Conservation (phyloP, 2,888 invertebrate genomes). For the Aphidius colemani region DNA sequence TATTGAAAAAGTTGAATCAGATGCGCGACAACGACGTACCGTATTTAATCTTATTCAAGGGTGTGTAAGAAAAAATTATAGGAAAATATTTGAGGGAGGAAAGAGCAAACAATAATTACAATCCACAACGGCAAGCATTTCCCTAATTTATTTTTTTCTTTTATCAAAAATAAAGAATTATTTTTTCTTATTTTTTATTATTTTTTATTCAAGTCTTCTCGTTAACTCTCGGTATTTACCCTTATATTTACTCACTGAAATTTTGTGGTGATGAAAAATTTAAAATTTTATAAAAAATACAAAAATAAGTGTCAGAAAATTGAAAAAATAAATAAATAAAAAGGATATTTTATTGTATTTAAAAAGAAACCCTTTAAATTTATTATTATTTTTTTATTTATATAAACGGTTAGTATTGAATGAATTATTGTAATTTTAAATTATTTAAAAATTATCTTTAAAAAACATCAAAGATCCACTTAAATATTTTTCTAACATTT, state of each 20-base stretch:
- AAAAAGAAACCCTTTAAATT: constrained; percentile 44
- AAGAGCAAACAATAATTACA: constrained; percentile 44
- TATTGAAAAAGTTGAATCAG: background rate
- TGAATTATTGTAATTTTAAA: constrained; percentile 3
- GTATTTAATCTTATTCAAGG: constrained; percentile 17
- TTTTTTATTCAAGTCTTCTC: constrained; percentile 16
- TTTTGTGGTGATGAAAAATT: constrained; percentile 5
- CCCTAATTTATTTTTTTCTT: constrained; percentile 39
- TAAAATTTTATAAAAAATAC: background rate
- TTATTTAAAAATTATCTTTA: constrained; percentile 42
- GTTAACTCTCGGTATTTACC: constrained; percentile 28
- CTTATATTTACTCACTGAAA: constrained; percentile 9
- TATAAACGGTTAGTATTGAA: background rate
- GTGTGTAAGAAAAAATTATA: constrained; percentile 15
- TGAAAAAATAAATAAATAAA: no score
- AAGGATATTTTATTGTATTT: background rate
- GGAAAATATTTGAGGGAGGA: constrained; percentile 22
- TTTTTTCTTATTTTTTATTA: no score
- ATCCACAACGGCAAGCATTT: constrained; percentile 39
- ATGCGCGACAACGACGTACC: constrained; percentile 4
- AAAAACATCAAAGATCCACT: constrained; percentile 51
- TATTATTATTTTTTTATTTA: constrained; percentile 21
- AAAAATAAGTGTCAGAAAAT: background rate
- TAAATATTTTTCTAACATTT: constrained; percentile 52
- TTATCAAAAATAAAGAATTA: no score